Base-by-base conservation (phyloP, 2,888 invertebrate genomes). In the Andrena bucephala region DNA sequence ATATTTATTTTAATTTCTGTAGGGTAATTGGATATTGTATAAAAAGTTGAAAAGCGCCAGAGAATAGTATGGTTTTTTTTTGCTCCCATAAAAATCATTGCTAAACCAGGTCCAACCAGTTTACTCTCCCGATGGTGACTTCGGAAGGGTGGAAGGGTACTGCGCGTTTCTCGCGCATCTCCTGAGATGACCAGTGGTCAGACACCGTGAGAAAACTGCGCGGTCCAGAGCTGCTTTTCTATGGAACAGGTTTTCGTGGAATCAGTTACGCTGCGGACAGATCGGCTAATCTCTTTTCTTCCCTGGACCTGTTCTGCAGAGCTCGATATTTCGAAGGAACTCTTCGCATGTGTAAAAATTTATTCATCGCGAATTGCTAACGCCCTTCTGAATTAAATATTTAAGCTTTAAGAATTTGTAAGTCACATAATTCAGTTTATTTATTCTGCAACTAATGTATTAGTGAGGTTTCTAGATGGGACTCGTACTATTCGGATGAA, bases 151-250 rank as follows among this genome's bases (percentile, higher is more conserved):
- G 59, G 60, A 66, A 54, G 63, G 29, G 52, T 74, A 75, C 67
- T 29, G 72, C 76, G 72, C 74, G 63, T 72, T 74, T 69, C 42
- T 85, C 66, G 77, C 88, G 81, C 75, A 87, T 88, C 85, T 90
- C 89, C 69, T 62, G 89, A 92, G 91, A 93, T 92, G 90, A 92
- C 92, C 91, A 89, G 77, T 90, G 92, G 92, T 90, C 91, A 92
- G 78, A 87, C 85, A 89, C 87, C 92, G 93, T 93, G 93, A 92
- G 93, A 93, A 92, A 90, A 78, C 72, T 71, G 36, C 87, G 85
- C 80, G 92, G 91, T 92, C 91, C 93, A 92, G 89, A 77, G 70
- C 63, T 62, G 84, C 85, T 80, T 73, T 71, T 66, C 74, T 71
- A 70, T 69, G 62, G 72, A 86, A 92, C 92, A 84, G 89, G 92